Conservation (phyloP, 2,797 vertebrate genomes). For the Pelobates cultripes region DNA sequence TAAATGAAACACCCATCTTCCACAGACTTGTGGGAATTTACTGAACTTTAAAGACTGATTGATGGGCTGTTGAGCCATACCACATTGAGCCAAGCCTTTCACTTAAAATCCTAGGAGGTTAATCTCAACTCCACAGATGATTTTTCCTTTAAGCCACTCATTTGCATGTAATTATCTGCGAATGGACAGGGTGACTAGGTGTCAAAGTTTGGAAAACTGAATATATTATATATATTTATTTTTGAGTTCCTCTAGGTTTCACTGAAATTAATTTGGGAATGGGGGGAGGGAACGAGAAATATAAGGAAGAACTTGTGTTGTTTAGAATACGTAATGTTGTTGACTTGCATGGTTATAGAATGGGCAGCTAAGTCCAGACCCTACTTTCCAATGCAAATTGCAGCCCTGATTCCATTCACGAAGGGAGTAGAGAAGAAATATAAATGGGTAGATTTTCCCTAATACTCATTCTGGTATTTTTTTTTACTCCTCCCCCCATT, state of each 20-base stretch:
- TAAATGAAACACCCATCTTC: background rate
- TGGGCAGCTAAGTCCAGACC: constrained; percentile 8
- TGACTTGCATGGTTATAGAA: constrained; percentile 4
- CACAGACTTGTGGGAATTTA: background rate
- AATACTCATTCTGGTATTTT: background rate
- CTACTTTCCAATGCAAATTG: constrained; percentile 53
- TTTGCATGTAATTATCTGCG: constrained; percentile 12
- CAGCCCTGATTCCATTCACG: constrained; percentile 64
- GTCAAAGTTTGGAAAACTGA: constrained; percentile 20
- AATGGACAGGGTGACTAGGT: background rate
- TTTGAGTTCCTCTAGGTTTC: background rate
- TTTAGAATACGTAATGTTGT: constrained; percentile 25
- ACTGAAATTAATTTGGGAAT: constrained; percentile 4
- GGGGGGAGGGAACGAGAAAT: background rate
- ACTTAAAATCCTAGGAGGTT: background rate
- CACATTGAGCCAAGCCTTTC: background rate
- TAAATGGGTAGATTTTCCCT: background rate
- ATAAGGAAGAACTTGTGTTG: background rate
- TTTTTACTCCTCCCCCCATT: constrained; percentile 41
- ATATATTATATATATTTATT: background rate
- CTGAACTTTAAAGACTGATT: background rate
- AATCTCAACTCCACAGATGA: background rate
- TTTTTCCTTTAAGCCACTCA: constrained; percentile 2
- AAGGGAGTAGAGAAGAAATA: constrained; percentile 31
- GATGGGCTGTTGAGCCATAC: background rate